Conservation (phyloP, 2,797 vertebrate genomes). For the Pseudocheirus occidentalis region DNA sequence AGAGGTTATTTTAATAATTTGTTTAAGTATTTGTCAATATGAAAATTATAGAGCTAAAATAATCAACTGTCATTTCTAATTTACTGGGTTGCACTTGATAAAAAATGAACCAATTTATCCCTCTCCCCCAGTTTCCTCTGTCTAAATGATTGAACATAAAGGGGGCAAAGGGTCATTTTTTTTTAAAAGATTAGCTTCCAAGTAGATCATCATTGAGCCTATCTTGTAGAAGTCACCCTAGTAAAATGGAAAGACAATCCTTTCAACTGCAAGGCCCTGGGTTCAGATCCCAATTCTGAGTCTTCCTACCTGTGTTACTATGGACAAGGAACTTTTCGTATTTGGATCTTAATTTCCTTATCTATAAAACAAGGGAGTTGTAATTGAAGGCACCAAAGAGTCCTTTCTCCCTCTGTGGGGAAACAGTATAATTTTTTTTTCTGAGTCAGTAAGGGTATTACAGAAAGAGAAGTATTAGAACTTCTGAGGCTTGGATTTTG, state of each 20-base stretch:
- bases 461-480: not conserved
- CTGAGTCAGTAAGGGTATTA: not conserved
- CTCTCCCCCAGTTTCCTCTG: not conserved
- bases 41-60: conserved; percentile 11
- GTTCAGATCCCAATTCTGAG: not conserved
- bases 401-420: not conserved
- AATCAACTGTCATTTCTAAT: conserved; percentile 25
- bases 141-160: conserved; percentile 25
- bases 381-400: not conserved
- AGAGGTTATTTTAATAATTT: conserved; percentile 50
- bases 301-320: not conserved
- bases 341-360: not conserved
- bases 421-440: not conserved
- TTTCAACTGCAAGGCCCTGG: not conserved
- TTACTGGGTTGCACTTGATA: not conserved
- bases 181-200: conserved; percentile 3
- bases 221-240: not conserved
- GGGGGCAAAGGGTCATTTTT: not conserved
- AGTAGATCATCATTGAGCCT: conserved; percentile 30
- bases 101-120: conserved; percentile 36
- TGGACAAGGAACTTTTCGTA: not conserved
- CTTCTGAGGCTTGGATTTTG: not conserved
- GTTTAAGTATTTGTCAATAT: conserved; percentile 2
- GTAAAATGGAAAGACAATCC: not conserved
- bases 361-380: not conserved